These are phyloP conservation scores for Rhinolophus ferrumequinum DNA, from an alignment of 2,113 vertebrate species.

Conservation along the genomic window DNA sequence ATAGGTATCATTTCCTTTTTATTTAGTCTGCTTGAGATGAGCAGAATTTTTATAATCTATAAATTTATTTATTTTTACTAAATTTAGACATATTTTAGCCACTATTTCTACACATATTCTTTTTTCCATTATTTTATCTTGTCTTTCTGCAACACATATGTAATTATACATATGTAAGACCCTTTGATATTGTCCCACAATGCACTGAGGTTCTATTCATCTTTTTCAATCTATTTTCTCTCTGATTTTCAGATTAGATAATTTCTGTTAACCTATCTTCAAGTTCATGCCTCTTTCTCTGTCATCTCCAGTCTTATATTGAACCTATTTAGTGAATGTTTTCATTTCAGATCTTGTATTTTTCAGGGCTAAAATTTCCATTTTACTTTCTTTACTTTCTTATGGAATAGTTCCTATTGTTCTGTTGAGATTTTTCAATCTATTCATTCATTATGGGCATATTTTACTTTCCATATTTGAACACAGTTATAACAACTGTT, in stretches of 20 bases:
- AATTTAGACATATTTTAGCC: neutral
- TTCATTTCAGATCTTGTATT: neutral
- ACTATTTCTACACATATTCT: neutral
- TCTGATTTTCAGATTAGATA: neutral
- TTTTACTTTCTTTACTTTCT: neutral
- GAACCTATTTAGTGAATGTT: no score
- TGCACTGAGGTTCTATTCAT: neutral
- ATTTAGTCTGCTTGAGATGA: neutral
- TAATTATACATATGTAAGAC: neutral
- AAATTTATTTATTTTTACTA: neutral
- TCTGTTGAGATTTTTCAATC: neutral
- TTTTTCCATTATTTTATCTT: neutral
- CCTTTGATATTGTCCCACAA: neutral
- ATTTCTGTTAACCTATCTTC: neutral
- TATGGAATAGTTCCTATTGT: neutral
- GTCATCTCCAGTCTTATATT: neutral
- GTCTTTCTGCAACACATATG: neutral
- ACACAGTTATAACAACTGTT: neutral
- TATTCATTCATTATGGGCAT: neutral
- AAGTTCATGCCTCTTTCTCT: neutral
- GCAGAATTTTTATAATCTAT: neutral
- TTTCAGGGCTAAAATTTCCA: neutral
- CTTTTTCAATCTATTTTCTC: neutral
- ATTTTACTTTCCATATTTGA: constrained; percentile 22
- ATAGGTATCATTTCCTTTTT: neutral